Evolutionary conservation across 2,797 vertebrate species (phyloP), one percentile per base, ranked within the genome.

Genomic region (Botia almorhae): DNA sequence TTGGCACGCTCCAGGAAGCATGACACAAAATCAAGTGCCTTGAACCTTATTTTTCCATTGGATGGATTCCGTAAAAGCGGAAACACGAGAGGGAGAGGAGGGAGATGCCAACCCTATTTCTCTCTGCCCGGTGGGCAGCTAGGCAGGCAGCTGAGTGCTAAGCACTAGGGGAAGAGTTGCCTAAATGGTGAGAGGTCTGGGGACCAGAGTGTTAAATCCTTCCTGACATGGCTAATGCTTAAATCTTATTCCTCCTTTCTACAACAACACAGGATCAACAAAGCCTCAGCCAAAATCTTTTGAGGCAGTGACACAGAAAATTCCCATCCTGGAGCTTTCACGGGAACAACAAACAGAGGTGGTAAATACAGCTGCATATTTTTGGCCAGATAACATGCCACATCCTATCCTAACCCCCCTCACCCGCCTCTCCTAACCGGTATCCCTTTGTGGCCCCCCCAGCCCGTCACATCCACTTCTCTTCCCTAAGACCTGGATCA

Each of bases 291-390:
- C 93, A 94, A 95, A 96, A 96, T 96, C 95, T 95, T 96, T 93
- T 91, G 92, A 96, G 90, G 91, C 95, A 96, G 93, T 95, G 95
- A 96, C 95, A 96, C 96, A 96, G 95, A 96, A 96, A 97, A 96
- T 96, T 95, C 95, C 93, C 95, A 94, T 93, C 92, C 88, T 83
- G 84, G 87, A 94, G 93, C 95, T 93, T 94, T 94, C 93, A 90
- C 94, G 93, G 94, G 89, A 94, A 96, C 94, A 93, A 92, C 94
- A 94, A 93, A 92, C 86, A 92, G 94, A 93, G 92, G 91, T 93
- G 90, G 96, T 94, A 96, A 96, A 96, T 94, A 95, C 95, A 96
- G 95, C 95, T 96, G 95, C 94, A 92, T 92, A 94, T 91, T 92
- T 92, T 94, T 92, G 89, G 92, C 87, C 90, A 91, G 93, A 95